Base-by-base conservation (phyloP, 2,888 invertebrate genomes). In the Macroteleia sp. region DNA sequence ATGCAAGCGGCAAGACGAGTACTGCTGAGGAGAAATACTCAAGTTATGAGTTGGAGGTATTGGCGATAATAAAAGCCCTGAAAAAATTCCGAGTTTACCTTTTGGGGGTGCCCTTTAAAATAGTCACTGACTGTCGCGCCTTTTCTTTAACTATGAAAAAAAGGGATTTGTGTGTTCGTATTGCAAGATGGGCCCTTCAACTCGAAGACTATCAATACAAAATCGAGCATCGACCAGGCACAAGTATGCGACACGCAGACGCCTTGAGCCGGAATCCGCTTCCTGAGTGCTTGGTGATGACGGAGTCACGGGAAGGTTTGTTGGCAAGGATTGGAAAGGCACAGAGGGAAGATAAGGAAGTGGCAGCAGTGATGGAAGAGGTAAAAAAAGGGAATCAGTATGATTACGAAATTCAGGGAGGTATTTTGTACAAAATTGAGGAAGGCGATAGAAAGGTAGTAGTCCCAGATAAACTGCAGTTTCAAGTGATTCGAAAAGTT, bases 381-480 rank as follows among this genome's bases (percentile, higher is more conserved):
- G 12, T 16, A n/a, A n/a, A 25, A 22, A 48, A 28, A 14, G 16
- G 32, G 19, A 3, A 28, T 19, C 10, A 32, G 30, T 17, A 8
- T 8, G 50, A 22, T 8, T 28, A 16, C 25, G 25, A 25, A 25
- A 25, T 25, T 25, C 25, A 25, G 32, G 12, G 16, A 30, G 16
- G 50, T n/a, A 28, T 30, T 30, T 8, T 50, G 16, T 42, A 20
- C 6, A 42, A 42, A 9, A 32, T 16, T n/a, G 30, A 50, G n/a
- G 12, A 50, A 32, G 30, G 19, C 14, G 22, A 14, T 17, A 3
- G 19, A 9, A 42, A 17, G 19, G 3, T 50, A 17, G 50, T 50
- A 12, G 56, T 78, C 1, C 79, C 79, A 0, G 74, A 39, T 14
- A 14, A 2, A 1, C 30, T 81, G 67, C 54, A 57, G 6, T n/a